Conservation (phyloP, 53 echinoderm and acorn worm genomes). For the Arbacia lixula region DNA sequence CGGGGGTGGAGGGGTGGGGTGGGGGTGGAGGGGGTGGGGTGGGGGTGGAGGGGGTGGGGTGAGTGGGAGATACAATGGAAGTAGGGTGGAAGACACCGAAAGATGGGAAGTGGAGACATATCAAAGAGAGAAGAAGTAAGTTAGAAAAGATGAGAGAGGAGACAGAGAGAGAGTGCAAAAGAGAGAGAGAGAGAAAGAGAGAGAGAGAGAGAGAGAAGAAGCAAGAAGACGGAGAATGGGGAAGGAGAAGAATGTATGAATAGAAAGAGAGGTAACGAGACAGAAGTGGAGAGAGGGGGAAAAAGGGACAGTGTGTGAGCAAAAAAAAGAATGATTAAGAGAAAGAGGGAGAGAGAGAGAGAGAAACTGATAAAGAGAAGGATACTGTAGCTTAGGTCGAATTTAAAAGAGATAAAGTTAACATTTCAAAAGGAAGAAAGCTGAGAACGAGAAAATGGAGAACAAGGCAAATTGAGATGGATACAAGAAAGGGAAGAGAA, state of each 20-base stretch:
- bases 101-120: background rate
- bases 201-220: background rate
- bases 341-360: background rate
- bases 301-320: background rate
- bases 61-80: background rate
- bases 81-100: background rate
- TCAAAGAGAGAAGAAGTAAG: background rate
- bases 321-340: background rate
- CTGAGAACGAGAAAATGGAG: too few species aligned
- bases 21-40: background rate
- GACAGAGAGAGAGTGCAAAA: background rate
- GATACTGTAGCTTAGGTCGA: too few species aligned
- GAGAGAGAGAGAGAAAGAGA: background rate
- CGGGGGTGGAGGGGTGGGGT: background rate
- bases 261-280: background rate
- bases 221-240: too few species aligned
- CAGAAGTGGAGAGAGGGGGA: background rate
- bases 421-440: too few species aligned
- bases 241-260: background rate
- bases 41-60: background rate
- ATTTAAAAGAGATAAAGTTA: too few species aligned
- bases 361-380: too few species aligned
- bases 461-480: too few species aligned
- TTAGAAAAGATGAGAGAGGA: background rate
- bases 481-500: too few species aligned